Percentiles rank a stretch among this genome's conserved stretches.
phyloP scores from a whole-genome alignment of 30 jellyfish, hydroid and myxozoan genomes.

The Euphysa ruthae region DNA sequence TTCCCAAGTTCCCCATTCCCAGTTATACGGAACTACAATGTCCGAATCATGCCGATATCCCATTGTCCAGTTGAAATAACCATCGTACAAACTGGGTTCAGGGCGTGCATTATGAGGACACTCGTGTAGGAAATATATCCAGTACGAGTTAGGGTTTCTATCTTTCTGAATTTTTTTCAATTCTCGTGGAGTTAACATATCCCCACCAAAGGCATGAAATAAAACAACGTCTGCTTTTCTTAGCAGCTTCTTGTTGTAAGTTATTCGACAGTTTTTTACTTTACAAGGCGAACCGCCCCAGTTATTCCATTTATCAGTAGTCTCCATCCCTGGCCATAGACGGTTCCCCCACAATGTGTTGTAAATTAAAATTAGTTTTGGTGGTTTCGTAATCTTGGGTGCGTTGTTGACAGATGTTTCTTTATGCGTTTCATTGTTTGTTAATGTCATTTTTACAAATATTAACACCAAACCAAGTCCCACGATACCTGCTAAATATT shows the following conservation, averaged over 20 bases:
- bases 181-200: constrained; percentile 43
- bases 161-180: constrained; percentile 7
- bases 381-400: too few relatives aligned
- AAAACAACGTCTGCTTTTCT: constrained; percentile 56
- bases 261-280: constrained; percentile 58
- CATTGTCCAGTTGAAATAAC: constrained; percentile 86
- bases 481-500: constrained; percentile 4
- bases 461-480: not conserved
- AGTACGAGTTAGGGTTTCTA: constrained; percentile 38
- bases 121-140: constrained; percentile 74
- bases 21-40: constrained; percentile 65
- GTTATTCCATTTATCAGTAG: constrained; percentile 50
- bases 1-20: constrained; percentile 96
- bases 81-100: constrained; percentile 46
- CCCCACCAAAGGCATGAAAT: constrained; percentile 63
- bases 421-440: too few relatives aligned
- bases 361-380: constrained; percentile 50
- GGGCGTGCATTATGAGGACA: constrained; percentile 66
- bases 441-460: not conserved
- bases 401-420: too few relatives aligned
- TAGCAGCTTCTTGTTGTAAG: constrained; percentile 46
- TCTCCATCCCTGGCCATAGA: constrained; percentile 73
- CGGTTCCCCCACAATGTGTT: constrained; percentile 52
- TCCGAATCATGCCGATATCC: constrained; percentile 59
- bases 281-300: constrained; percentile 71